These are phyloP conservation scores for Drosophila sproati DNA, from an alignment of 1,140 invertebrate genomes.

Conservation along the genomic window DNA sequence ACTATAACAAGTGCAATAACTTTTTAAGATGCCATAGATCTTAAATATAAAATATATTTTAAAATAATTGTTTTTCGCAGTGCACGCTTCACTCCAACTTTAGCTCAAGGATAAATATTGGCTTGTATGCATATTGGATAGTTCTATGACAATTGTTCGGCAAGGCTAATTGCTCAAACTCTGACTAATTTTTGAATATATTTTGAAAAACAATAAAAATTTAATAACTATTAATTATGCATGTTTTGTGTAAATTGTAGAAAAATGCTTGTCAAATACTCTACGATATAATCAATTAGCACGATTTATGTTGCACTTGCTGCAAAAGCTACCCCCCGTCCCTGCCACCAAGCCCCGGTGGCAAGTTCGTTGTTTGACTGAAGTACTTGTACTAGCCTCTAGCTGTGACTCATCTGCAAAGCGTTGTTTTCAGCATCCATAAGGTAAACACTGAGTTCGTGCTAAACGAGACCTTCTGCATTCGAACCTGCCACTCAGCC, in stretches of 20 bases:
- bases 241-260: constrained; percentile 71
- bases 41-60: background rate
- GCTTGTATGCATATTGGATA: background rate
- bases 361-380: constrained; percentile 44
- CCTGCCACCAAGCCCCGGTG: constrained; percentile 17
- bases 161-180: constrained; percentile 25
- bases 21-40: no score
- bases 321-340: constrained; percentile 3
- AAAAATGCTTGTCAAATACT: constrained; percentile 67
- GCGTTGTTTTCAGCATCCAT: constrained; percentile 11
- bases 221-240: constrained; percentile 80
- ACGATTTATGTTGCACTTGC: constrained; percentile 80
- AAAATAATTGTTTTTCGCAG: background rate
- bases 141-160: constrained; percentile 19
- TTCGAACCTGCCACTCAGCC: constrained; percentile 24
- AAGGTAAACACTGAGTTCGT: constrained; percentile 61
- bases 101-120: background rate
- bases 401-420: constrained; percentile 65
- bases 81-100: background rate
- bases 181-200: constrained; percentile 11
- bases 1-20: no score
- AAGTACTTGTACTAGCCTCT: constrained; percentile 61
- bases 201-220: constrained; percentile 51
- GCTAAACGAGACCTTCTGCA: constrained; percentile 79
- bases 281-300: constrained; percentile 78